These are phyloP conservation scores for Apolygus lucorum DNA, from an alignment of 1,140 invertebrate genomes.

Conservation along the genomic window DNA sequence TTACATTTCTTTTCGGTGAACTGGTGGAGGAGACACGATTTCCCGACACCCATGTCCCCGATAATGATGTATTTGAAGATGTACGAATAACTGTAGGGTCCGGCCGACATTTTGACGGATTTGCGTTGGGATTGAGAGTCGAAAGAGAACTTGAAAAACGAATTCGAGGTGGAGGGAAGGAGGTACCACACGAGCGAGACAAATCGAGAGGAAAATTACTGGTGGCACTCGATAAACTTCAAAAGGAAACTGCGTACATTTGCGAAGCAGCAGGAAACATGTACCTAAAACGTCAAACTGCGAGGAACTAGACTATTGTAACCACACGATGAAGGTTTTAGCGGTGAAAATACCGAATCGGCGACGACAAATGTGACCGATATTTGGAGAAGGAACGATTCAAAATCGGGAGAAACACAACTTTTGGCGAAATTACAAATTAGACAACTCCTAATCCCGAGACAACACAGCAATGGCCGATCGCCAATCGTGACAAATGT, in stretches of 20 bases:
- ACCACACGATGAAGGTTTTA: not conserved
- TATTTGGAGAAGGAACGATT: too few relatives aligned
- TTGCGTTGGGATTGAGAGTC: not conserved
- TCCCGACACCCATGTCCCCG: slow-evolving; percentile 95
- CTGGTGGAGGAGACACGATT: slow-evolving; percentile 97
- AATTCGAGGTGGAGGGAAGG: not conserved
- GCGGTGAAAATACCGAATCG: not conserved
- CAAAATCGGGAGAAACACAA: not conserved
- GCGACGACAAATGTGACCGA: not conserved
- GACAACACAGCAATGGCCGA: slow-evolving; percentile 12
- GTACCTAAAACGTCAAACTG: not conserved
- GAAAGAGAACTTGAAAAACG: not conserved
- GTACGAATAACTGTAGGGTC: slow-evolving; percentile 98
- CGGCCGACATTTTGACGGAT: slow-evolving; percentile 63
- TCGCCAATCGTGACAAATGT: not conserved
- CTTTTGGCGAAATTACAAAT: not conserved
- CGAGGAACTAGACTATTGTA: not conserved
- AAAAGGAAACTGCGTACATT: not conserved
- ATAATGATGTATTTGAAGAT: slow-evolving; percentile 99
- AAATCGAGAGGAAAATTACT: too few relatives aligned
- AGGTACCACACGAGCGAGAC: too few relatives aligned
- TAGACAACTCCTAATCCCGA: not conserved
- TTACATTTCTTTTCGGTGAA: slow-evolving; percentile 99
- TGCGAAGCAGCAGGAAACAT: not conserved
- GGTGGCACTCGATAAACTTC: not conserved